Conservation (phyloP, 1,140 invertebrate species). For the Acromyrmex heyeri region DNA sequence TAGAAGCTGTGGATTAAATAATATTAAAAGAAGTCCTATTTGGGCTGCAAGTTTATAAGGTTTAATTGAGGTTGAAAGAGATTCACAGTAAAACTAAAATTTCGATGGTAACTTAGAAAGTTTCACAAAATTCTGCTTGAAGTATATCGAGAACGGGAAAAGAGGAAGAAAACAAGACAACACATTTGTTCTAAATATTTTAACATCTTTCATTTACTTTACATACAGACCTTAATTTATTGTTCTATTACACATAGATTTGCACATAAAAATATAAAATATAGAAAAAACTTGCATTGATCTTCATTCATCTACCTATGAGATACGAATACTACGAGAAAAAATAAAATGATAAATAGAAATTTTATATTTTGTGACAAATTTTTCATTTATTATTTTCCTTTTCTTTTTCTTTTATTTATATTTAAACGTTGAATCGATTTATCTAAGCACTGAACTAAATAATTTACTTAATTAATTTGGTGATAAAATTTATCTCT, state of each 20-base stretch:
- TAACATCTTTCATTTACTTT: background rate
- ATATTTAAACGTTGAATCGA: background rate
- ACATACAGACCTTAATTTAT: background rate
- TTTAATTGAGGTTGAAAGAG: too few relatives aligned
- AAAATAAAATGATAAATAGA: background rate
- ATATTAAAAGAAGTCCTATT: too few relatives aligned
- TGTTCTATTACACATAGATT: background rate
- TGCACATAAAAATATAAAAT: background rate
- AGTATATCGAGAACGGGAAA: background rate
- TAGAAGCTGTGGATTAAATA: too few relatives aligned
- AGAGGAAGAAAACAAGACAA: background rate
- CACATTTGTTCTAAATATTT: background rate
- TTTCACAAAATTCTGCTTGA: background rate
- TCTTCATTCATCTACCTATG: background rate
- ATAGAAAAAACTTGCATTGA: background rate
- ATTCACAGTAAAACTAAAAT: too few relatives aligned
- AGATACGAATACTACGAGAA: background rate
- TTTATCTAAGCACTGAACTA: background rate
- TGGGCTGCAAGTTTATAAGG: too few relatives aligned
- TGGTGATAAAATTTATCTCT: background rate
- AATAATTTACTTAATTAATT: conserved; percentile 3
- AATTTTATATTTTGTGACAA: background rate
- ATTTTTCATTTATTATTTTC: background rate
- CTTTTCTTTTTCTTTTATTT: background rate
- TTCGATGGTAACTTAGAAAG: too few relatives aligned